Base-by-base conservation (phyloP, 1,140 invertebrate genomes). In the Harpegnathos saltator region DNA sequence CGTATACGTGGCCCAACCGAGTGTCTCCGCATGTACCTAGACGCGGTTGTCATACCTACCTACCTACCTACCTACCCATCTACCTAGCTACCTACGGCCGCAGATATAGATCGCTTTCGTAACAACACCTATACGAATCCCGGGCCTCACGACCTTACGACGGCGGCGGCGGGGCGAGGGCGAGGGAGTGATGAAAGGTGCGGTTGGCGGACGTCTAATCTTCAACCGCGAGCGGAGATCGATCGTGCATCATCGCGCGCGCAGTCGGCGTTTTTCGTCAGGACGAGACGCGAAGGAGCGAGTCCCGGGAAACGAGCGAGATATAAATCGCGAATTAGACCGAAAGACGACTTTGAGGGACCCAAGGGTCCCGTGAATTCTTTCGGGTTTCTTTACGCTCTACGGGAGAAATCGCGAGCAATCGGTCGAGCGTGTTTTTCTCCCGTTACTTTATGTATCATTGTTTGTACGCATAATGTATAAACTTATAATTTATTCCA, bases 1-100 rank as follows among this genome's bases (percentile, higher is more conserved):
- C 63, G 82, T 89, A 86, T 94, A 94, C 93, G 93, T 94, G 93
- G 93, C 93, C 93, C 93, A 94, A 94, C 93, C 92, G 89, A 89
- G 90, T 91, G 89, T 89, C 90, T 92, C 93, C 93, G 92, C 90
- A 93, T 93, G 89, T 92, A 91, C 89, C 89, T 89, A 78, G 78
- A 68, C 69, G 61, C 61, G 78, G 80, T 84, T 82, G 88, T 86
- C 66, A 75, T 85, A 89, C 78, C 84, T 89, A 90, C 78, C 52
- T 72, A 77, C 50, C 73, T 59, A 77, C 50, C 61, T 84, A 81
- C 61, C 73, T 19, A 26, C 81, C 84, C 88, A 77, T 38, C 61
- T 84, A 81, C 61, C 73, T 19, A 77, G 38, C 61, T 84, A 81
- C 61, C 73, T 19, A 26, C 81, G 73, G 14, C 58, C 59, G 38